A percentile compares a stretch with the other conserved stretches of the same genome.
phyloP scores from a whole-genome alignment of 2,797 vertebrate genomes.

The Molossus molossus region DNA sequence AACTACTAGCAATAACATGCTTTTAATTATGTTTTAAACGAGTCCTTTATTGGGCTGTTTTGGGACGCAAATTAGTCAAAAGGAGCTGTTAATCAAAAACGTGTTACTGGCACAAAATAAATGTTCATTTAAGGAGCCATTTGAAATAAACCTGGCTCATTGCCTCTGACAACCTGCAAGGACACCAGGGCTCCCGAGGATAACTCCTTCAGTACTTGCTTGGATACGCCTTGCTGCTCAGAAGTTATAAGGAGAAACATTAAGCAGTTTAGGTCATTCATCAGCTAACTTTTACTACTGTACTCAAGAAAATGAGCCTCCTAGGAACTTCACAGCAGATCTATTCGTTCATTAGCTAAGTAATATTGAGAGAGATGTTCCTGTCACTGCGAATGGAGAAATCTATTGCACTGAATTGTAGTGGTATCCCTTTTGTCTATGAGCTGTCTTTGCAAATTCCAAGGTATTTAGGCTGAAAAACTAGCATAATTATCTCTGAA shows the following conservation, averaged over 20 bases:
- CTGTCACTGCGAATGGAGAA: constrained; percentile 90
- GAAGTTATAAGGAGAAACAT: constrained; percentile 92
- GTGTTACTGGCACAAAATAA: constrained; percentile 94
- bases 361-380: constrained; percentile 95
- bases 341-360: constrained; percentile 94
- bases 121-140: constrained; percentile 94
- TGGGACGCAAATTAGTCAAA: constrained; percentile 94
- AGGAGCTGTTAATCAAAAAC: constrained; percentile 94
- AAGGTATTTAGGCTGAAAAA: constrained; percentile 89
- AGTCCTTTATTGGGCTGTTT: constrained; percentile 94
- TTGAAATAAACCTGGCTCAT: constrained; percentile 95
- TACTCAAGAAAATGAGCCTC: constrained; percentile 94
- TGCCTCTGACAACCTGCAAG: constrained; percentile 94
- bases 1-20: constrained; percentile 96
- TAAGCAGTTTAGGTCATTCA: constrained; percentile 93
- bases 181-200: constrained; percentile 90
- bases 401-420: constrained; percentile 90
- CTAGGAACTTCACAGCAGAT: constrained; percentile 92
- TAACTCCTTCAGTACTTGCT: constrained; percentile 90
- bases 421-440: constrained; percentile 88
- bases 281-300: constrained; percentile 96
- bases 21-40: constrained; percentile 97
- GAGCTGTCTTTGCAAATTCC: constrained; percentile 88
- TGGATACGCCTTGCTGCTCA: constrained; percentile 92
- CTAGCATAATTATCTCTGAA: constrained; percentile 85